These are phyloP conservation scores for Centropus bengalensis DNA, from an alignment of 2,113 vertebrate genomes.

Conservation along the genomic window DNA sequence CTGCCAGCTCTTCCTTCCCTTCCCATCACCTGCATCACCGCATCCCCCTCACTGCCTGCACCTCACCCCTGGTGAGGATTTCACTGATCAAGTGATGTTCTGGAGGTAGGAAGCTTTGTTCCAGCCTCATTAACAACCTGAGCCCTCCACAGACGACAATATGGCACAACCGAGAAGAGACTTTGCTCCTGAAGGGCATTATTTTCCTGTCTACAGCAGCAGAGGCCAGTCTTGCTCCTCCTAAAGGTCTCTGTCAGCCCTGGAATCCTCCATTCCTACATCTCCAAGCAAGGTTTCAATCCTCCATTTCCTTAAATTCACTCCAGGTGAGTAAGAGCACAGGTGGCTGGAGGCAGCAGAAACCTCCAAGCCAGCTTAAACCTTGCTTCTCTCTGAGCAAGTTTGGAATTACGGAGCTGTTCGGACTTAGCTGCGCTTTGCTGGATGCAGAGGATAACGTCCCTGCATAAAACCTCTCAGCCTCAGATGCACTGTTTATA, in stretches of 20 bases:
- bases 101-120: neutral
- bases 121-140: neutral
- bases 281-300: neutral
- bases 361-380: neutral
- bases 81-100: neutral
- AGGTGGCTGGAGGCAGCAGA: neutral
- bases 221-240: neutral
- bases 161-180: rapidly evolving
- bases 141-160: neutral
- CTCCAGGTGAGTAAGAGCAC: neutral
- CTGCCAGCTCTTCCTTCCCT: neutral
- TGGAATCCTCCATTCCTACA: rapidly evolving
- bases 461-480: slow-evolving; percentile 5
- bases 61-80: neutral
- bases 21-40: neutral
- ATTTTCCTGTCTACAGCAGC: neutral
- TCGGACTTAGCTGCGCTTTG: neutral
- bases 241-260: neutral
- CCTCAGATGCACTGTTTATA: neutral
- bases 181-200: neutral
- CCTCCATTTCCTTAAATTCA: rapidly evolving
- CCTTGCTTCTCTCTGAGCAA: neutral
- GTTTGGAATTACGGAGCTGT: neutral
- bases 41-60: neutral
- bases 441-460: neutral